Conservation (phyloP, 2,113 vertebrate genomes). For the Chauna torquata region DNA sequence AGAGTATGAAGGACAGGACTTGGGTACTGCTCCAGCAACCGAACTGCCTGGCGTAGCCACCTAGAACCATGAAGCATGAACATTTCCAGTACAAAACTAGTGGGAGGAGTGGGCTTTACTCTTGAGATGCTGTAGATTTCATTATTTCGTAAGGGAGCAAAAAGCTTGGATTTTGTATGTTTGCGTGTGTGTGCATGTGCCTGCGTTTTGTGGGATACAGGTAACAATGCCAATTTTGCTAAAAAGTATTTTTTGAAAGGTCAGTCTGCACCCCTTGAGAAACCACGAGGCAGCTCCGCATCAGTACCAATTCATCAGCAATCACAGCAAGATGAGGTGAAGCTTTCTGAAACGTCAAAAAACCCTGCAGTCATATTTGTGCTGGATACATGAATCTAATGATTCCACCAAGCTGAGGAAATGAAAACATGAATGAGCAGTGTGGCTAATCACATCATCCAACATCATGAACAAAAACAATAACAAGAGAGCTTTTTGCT, state of each 20-base stretch:
- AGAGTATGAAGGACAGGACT: background rate
- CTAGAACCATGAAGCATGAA: background rate
- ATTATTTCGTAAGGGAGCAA: background rate
- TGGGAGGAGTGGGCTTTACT: background rate
- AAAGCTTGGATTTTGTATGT: background rate
- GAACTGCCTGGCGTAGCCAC: background rate
- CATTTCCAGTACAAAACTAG: background rate
- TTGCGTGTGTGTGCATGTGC: background rate
- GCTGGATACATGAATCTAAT: background rate
- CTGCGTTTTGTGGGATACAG: background rate
- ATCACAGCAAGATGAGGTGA: background rate
- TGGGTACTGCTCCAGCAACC: background rate
- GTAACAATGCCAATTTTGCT: background rate
- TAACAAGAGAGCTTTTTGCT: background rate
- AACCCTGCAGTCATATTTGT: background rate
- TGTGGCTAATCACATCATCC: background rate
- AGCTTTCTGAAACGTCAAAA: background rate
- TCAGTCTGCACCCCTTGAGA: background rate
- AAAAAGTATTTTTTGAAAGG: background rate
- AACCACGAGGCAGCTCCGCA: background rate
- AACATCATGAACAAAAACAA: background rate
- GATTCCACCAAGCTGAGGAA: background rate
- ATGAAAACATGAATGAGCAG: background rate
- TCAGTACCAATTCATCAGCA: background rate
- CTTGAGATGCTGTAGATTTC: background rate